Percentiles rank a stretch among this genome's conserved stretches.
Conservation (phyloP, 1,140 invertebrate species). For the Phymastichus coffea region DNA sequence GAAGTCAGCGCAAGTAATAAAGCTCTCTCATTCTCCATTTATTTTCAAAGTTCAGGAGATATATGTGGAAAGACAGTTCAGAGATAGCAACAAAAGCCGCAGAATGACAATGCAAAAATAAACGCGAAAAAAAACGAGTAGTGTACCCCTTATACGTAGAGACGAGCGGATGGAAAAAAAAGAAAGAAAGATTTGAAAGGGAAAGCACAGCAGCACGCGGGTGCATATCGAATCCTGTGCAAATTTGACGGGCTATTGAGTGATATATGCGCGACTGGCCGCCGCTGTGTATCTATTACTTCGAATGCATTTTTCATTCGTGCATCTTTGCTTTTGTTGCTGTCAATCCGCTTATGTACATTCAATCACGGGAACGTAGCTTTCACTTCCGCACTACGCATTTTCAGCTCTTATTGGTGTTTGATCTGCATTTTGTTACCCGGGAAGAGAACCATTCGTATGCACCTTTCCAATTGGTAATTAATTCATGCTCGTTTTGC, state of each 20-base stretch:
- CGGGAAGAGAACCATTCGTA: too few species aligned
- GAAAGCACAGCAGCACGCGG: constrained; percentile 6
- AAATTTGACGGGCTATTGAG: constrained; percentile 16
- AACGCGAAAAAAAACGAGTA: constrained; percentile 4
- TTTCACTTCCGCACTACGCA: neutral
- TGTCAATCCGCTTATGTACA: constrained; percentile 20
- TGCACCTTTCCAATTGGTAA: too few species aligned
- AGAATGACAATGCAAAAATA: constrained; percentile 16
- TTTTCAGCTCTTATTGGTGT: constrained; percentile 10
- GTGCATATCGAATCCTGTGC: constrained; percentile 18
- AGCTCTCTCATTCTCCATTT: too few species aligned
- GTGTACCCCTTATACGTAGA: too few species aligned
- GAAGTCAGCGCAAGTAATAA: too few species aligned
- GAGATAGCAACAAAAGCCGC: too few species aligned
- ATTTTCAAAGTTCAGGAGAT: too few species aligned
- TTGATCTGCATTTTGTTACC: constrained; percentile 7
- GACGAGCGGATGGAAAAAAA: constrained; percentile 13
- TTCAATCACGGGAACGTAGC: constrained; percentile 2
- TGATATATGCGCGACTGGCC: neutral
- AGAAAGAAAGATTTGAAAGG: neutral
- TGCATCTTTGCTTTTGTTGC: constrained; percentile 14
- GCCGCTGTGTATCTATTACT: constrained; percentile 9
- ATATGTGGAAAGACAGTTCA: too few species aligned
- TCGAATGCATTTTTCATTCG: constrained; percentile 23
- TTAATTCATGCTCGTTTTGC: neutral